Evolutionary conservation across 2,113 vertebrate genomes (phyloP), one percentile per base, ranked within the genome.

Genomic region (Dermatemys mawii): DNA sequence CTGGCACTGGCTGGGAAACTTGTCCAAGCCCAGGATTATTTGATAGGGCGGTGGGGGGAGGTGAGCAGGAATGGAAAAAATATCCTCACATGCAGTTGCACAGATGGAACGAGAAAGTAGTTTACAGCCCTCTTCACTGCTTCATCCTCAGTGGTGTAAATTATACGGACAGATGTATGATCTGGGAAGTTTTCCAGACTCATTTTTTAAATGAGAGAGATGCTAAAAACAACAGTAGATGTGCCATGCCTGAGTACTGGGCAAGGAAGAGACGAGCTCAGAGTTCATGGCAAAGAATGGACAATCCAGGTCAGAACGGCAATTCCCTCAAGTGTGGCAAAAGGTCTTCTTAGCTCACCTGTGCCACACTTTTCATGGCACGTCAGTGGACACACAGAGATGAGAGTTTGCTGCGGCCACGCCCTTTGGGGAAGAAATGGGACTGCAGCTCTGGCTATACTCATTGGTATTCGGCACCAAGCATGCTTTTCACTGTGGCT

Each of bases 51-150:
- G 21, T 5, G 8, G 46, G 53, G 32, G 4, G 91, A 96, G 85
- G 92, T 12, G 0, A 60, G 86, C 26, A 91, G 93, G 93, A 85
- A 93, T 95, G 95, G n/a, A 5, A 70, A 97, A 97, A 97, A 97
- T n/a, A 96, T 92, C 95, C 95, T 97, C 95, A 92, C 91, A 96
- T 85, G 93, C 93, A 94, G 67, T 93, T 94, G 97, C 96, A 97
- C 97, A 96, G 96, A 97, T 96, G 97, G 96, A 96, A 97, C 93
- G 95, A 95, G 63, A 27, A 44, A 63, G 24, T 50, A 32, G 94
- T 96, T 97, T 97, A 92, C 97, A 97, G 93, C 94, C 96, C 96
- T 94, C 95, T 93, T 96, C 97, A 96, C 94, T 97, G 96, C 96
- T 95, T 96, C 94, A 92, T 96, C 95, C 95, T 97, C 86, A 19